Conservation (phyloP, 2,113 vertebrate species). For the Haliaeetus leucogaster region DNA sequence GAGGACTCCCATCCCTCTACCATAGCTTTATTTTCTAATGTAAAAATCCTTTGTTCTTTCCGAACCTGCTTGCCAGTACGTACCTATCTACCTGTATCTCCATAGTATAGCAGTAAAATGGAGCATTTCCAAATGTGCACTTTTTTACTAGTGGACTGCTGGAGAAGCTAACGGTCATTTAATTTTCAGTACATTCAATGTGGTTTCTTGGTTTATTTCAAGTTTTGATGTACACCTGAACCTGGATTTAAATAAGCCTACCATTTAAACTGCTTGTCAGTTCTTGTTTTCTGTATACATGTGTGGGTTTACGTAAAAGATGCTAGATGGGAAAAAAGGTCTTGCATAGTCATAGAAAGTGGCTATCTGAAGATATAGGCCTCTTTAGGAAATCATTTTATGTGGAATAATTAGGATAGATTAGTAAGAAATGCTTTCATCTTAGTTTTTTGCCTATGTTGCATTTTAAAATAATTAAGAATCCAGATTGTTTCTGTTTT, state of each 20-base stretch:
- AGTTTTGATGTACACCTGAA: background rate
- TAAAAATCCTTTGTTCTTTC: background rate
- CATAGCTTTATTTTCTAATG: background rate
- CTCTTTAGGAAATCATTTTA: conserved; percentile 71
- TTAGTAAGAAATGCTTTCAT: conserved; percentile 78
- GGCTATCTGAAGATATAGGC: background rate
- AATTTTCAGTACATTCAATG: background rate
- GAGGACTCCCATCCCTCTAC: background rate
- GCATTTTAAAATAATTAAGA: conserved; percentile 77
- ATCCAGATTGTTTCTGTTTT: conserved; percentile 79
- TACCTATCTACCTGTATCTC: background rate
- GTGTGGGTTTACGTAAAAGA: background rate
- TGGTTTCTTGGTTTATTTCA: background rate
- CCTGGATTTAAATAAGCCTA: background rate
- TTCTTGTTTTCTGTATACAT: background rate
- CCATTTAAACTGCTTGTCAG: background rate
- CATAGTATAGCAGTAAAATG: background rate
- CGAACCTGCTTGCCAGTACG: background rate
- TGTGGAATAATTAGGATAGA: conserved; percentile 75
- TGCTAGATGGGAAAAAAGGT: background rate
- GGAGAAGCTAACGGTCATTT: background rate
- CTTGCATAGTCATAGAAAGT: background rate
- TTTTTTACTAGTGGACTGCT: background rate
- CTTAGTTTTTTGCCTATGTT: conserved; percentile 68
- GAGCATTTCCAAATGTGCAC: background rate